Base-by-base conservation (phyloP, 2,113 vertebrate species). In the Cepphus grylle region DNA sequence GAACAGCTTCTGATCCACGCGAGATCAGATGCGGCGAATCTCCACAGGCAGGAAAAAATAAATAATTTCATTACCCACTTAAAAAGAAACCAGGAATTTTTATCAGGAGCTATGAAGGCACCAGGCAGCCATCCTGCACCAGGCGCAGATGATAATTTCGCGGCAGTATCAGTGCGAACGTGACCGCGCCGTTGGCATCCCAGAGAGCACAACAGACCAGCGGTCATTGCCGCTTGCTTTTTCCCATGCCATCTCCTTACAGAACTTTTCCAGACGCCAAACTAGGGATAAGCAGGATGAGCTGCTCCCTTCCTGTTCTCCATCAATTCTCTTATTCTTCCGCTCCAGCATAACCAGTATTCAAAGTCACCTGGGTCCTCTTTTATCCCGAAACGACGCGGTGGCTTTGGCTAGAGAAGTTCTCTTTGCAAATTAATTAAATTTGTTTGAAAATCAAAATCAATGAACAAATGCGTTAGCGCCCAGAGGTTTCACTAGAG, bases 171-270 rank as follows among this genome's bases (percentile, higher is more conserved):
- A 67, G 71, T 7, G 50, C 45, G 20, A 32, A 47, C 1, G 10
- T 3, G 12, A 21, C 40, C 80, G 10, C 9, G 1, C 58, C 22
- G 2, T 0, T 12, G 23, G 14, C 36, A 56, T 8, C 43, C 40
- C 59, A 5, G 32, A 19, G 38, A n/a, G 81, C 38, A 32, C 36
- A 16, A 7, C 12, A 55, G 26, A 29, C 8, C 6, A 2, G 8
- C 2, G 11, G 27, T 12, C 16, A 8, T 8, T 11, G 38, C 63
- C 40, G 8, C 53, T 40, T 34, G 69, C 43, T 65, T 73, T 36
- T 62, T 16, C 30, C n/a, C 36, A 18, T 16, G 3, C n/a, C 63
- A 5, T 17, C 80, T 36, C 82, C 50, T 40, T 1, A 6, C 45
- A 27, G 58, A 34, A 3, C 22, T 43, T 65, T 18, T 18, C 36